These are phyloP conservation scores for Hoplostethus atlanticus DNA, from an alignment of 2,797 vertebrate species.

Conservation along the genomic window DNA sequence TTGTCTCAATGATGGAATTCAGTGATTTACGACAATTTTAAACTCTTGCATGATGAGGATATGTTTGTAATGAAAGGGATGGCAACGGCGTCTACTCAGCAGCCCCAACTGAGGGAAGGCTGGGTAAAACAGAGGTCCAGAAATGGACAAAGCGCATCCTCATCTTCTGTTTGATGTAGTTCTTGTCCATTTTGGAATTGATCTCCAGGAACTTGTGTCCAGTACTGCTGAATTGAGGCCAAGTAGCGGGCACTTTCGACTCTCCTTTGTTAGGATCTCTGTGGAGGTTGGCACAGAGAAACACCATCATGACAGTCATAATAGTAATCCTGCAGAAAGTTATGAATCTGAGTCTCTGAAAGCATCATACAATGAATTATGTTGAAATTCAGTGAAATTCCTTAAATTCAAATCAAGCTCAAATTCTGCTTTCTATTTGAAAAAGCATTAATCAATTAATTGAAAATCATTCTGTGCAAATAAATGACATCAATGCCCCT, in stretches of 20 bases:
- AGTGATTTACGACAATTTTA: background rate
- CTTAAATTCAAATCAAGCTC: too few relatives aligned
- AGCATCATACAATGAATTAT: too few relatives aligned
- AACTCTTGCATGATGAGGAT: background rate
- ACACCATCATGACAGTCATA: background rate
- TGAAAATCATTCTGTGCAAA: too few relatives aligned
- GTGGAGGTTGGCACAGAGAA: background rate
- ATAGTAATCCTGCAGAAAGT: too few relatives aligned
- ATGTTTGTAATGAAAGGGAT: background rate
- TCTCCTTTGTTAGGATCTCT: constrained; percentile 90
- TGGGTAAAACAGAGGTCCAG: constrained; percentile 76
- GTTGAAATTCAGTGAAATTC: too few relatives aligned
- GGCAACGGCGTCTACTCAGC: background rate
- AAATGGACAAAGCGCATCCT: constrained; percentile 70
- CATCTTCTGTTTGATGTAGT: constrained; percentile 79
- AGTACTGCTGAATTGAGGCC: constrained; percentile 78
- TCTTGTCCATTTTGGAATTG: constrained; percentile 66
- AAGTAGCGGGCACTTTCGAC: constrained; percentile 81
- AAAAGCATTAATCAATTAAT: too few relatives aligned
- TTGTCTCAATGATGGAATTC: background rate
- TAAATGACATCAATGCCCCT: too few relatives aligned
- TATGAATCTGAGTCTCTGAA: too few relatives aligned
- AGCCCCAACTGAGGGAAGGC: background rate
- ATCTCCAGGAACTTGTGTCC: constrained; percentile 85
- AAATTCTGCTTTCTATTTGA: too few relatives aligned